A percentile compares a stretch with the other conserved stretches of the same genome.
Conservation (phyloP, 1,140 invertebrate genomes). For the Alviniconcha marisindica region DNA sequence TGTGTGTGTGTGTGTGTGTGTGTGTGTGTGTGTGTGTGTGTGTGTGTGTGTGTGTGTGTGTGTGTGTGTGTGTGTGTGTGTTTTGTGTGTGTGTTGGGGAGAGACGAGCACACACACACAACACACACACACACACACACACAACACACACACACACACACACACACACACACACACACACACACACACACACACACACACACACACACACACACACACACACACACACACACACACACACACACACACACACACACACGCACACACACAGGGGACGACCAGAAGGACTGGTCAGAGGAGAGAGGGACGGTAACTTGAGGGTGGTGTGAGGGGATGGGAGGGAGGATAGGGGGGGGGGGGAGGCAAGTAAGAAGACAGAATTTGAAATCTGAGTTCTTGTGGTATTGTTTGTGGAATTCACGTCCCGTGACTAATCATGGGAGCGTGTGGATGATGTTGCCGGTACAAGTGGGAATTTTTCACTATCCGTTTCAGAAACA, state of each 20-base stretch:
- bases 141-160: slow-evolving; percentile 24
- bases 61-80: slow-evolving; percentile 13
- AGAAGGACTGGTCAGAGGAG: too few species aligned
- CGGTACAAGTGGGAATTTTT: too few species aligned
- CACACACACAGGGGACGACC: neutral
- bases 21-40: neutral
- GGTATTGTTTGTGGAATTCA: neutral
- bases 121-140: slow-evolving; percentile 26
- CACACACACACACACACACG: neutral
- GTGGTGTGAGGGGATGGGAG: neutral
- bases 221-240: neutral
- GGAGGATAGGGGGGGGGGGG: neutral
- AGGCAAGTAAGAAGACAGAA: neutral
- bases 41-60: neutral
- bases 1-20: neutral
- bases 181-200: slow-evolving; percentile 34
- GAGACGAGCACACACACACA: slow-evolving; percentile 32
- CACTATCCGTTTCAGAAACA: too few species aligned
- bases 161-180: slow-evolving; percentile 27
- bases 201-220: slow-evolving; percentile 28
- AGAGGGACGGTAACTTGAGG: neutral
- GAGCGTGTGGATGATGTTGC: neutral
- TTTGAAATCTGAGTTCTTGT: neutral
- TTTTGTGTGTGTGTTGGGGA: neutral
- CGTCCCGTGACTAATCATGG: neutral